Conservation (phyloP, 2,797 vertebrate genomes). For the Distichodus sexfasciatus region DNA sequence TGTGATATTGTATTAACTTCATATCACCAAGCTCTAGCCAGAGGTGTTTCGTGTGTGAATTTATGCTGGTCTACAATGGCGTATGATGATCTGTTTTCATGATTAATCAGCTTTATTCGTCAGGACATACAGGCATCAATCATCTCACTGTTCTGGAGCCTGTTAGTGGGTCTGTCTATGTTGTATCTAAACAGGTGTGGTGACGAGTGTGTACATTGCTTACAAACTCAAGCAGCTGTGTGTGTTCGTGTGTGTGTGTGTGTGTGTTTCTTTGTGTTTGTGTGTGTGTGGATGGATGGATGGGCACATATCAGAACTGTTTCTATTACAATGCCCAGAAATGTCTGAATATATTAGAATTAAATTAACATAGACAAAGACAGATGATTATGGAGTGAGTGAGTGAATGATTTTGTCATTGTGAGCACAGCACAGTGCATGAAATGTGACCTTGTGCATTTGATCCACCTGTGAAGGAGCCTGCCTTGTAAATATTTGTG, state of each 20-base stretch:
- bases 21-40: neutral
- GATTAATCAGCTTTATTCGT: slow-evolving; percentile 44
- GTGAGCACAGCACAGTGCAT: too few species aligned
- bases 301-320: too few species aligned
- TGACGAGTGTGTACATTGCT: neutral
- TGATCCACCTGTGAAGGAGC: too few species aligned
- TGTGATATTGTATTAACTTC: slow-evolving; percentile 2
- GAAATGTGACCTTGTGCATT: too few species aligned
- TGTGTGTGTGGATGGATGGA: too few species aligned
- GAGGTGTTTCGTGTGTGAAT: slow-evolving; percentile 15
- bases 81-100: slow-evolving; percentile 31
- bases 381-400: too few species aligned
- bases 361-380: too few species aligned
- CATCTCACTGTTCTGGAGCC: neutral
- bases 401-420: too few species aligned
- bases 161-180: neutral
- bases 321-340: too few species aligned
- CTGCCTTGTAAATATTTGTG: too few species aligned
- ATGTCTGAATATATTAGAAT: too few species aligned
- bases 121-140: slow-evolving; percentile 19
- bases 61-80: slow-evolving; percentile 27
- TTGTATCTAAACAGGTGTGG: slow-evolving; percentile 5
- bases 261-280: slow-evolving; percentile 13
- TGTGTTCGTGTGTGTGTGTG: slow-evolving; percentile 1
- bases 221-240: neutral